A percentile compares a stretch with the other conserved stretches of the same genome.
Conservation (phyloP, 2,888 invertebrate species). For the Anaspis maculata region DNA sequence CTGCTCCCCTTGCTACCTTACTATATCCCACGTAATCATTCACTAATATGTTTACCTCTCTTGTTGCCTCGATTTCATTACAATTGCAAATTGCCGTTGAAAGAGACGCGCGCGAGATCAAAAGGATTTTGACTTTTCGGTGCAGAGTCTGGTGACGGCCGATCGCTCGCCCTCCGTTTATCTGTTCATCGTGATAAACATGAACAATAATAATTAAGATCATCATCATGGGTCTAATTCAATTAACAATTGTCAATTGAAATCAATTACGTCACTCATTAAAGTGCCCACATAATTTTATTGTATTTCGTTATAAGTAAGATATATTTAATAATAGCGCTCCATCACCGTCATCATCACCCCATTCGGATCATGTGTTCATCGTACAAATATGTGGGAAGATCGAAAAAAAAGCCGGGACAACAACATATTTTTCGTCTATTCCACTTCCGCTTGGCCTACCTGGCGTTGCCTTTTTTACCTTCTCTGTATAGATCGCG, state of each 20-base stretch:
- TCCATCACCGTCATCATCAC: too few relatives aligned
- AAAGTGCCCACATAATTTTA: slow-evolving; percentile 12
- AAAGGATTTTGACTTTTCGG: slow-evolving; percentile 12
- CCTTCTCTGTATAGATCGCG: too few relatives aligned
- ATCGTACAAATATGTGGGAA: too few relatives aligned
- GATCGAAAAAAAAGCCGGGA: too few relatives aligned
- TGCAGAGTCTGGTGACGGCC: slow-evolving; percentile 1
- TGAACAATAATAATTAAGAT: too few relatives aligned
- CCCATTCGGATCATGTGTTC: too few relatives aligned
- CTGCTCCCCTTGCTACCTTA: slow-evolving; percentile 25
- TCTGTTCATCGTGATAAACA: too few relatives aligned
- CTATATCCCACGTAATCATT: too few relatives aligned
- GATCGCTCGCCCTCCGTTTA: too few relatives aligned
- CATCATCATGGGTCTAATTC: slow-evolving; percentile 8
- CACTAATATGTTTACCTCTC: slow-evolving; percentile 29
- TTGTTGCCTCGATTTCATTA: slow-evolving; percentile 25
- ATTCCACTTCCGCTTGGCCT: slow-evolving; percentile 11
- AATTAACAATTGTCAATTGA: slow-evolving; percentile 16
- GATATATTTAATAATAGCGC: slow-evolving; percentile 8
- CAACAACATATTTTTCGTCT: slow-evolving; percentile 5
- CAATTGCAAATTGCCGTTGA: slow-evolving; percentile 24
- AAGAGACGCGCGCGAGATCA: slow-evolving; percentile 16
- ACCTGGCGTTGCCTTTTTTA: slow-evolving; percentile 14
- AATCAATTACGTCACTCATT: slow-evolving; percentile 13
- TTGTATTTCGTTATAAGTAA: slow-evolving; percentile 8